Evolutionary conservation across 2,888 invertebrate genomes (phyloP).

Genomic region (Drosophila silvestris): DNA sequence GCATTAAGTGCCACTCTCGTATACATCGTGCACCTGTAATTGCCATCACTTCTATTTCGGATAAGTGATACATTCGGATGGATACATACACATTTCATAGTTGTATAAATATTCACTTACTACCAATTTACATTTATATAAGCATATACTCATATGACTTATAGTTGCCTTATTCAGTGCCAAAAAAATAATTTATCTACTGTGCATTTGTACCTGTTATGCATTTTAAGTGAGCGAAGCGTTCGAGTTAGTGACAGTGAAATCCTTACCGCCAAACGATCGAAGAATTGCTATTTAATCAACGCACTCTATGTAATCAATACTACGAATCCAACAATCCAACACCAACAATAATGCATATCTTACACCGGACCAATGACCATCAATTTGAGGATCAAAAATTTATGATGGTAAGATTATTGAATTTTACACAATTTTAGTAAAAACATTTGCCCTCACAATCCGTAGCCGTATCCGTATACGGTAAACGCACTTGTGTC

Average conservation of each 20-base stretch:
- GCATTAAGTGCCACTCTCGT: slow-evolving; percentile 22
- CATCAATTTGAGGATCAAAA: slow-evolving; percentile 85
- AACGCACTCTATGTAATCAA: slow-evolving; percentile 50
- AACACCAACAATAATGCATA: slow-evolving; percentile 78
- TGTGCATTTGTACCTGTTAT: slow-evolving; percentile 70
- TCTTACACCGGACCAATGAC: slow-evolving; percentile 85
- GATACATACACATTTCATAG: slow-evolving; percentile 3
- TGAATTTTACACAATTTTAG: not conserved
- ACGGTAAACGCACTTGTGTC: slow-evolving; percentile 8
- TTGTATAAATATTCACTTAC: slow-evolving; percentile 25
- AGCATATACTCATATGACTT: slow-evolving; percentile 48
- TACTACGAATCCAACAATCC: slow-evolving; percentile 10
- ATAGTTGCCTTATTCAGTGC: slow-evolving; percentile 76
- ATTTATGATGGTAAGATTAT: slow-evolving; percentile 85
- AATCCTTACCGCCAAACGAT: slow-evolving; percentile 19
- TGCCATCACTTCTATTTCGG: slow-evolving; percentile 40
- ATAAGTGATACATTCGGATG: slow-evolving; percentile 25
- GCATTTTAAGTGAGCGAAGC: slow-evolving; percentile 39
- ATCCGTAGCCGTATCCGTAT: not conserved
- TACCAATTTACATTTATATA: slow-evolving; percentile 22
- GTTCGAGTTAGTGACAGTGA: slow-evolving; percentile 36
- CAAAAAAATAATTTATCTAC: slow-evolving; percentile 68
- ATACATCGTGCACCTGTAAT: slow-evolving; percentile 31
- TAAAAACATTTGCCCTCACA: not conserved
- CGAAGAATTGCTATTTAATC: slow-evolving; percentile 10